phyloP scores from a whole-genome alignment of 1,140 invertebrate species.

The Papilio dardanus region DNA sequence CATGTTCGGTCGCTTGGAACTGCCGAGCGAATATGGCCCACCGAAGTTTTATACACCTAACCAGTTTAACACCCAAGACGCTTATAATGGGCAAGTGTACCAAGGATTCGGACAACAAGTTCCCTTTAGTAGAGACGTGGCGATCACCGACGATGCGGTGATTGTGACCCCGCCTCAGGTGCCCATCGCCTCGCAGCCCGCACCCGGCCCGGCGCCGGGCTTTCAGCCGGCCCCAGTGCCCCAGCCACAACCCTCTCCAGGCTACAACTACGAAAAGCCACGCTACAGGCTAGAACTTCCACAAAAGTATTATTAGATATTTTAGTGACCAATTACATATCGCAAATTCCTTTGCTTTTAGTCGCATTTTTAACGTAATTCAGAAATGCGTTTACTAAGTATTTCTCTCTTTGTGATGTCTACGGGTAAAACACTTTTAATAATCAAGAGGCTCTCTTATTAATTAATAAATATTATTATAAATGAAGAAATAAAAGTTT shows the following conservation, averaged over 20 bases:
- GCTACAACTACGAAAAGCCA: conserved; percentile 72
- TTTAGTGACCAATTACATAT: not conserved
- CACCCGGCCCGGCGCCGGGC: conserved; percentile 39
- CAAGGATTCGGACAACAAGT: conserved; percentile 41
- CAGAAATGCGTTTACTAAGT: not conserved
- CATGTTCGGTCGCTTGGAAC: conserved; percentile 73
- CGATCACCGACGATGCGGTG: conserved; percentile 72
- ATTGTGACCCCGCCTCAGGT: conserved; percentile 73
- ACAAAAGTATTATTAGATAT: conserved; percentile 48
- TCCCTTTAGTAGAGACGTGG: conserved; percentile 64
- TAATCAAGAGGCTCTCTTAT: conserved; percentile 7
- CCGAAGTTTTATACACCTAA: conserved; percentile 48
- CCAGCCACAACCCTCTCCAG: conserved; percentile 48
- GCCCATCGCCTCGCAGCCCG: conserved; percentile 49
- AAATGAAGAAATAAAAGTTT: conserved; percentile 3
- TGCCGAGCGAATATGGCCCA: conserved; percentile 59
- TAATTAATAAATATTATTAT: not conserved
- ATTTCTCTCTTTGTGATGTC: conserved; percentile 5
- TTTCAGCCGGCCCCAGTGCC: conserved; percentile 47
- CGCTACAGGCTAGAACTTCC: conserved; percentile 69
- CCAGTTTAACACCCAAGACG: conserved; percentile 48
- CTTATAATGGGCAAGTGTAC: conserved; percentile 42
- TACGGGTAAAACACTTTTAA: conserved; percentile 18
- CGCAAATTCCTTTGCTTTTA: not conserved
- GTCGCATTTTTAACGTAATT: not conserved